These are phyloP conservation scores for Orchestes rusci DNA, from an alignment of 2,888 invertebrate species.

Conservation along the genomic window DNA sequence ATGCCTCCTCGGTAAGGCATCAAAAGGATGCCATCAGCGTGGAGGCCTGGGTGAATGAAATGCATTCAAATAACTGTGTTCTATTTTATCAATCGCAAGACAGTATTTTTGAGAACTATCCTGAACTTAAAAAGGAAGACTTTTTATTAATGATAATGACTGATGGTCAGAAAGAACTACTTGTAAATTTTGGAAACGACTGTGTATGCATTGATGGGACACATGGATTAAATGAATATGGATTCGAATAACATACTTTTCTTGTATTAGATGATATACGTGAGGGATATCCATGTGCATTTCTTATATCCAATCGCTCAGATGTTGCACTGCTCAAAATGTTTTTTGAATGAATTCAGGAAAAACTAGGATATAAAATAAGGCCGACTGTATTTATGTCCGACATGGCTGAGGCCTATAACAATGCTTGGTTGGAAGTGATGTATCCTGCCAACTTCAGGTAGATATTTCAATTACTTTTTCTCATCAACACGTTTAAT, in stretches of 20 bases:
- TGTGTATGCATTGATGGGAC: too few relatives aligned
- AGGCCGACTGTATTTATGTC: neutral
- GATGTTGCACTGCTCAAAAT: neutral
- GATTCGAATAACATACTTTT: too few relatives aligned
- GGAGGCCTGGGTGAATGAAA: too few relatives aligned
- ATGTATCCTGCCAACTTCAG: neutral
- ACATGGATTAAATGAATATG: too few relatives aligned
- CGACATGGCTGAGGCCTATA: neutral
- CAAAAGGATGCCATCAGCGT: conserved; percentile 1
- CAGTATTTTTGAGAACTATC: conserved; percentile 8
- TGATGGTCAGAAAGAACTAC: too few relatives aligned
- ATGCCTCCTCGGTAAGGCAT: conserved; percentile 13
- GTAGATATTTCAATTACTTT: too few relatives aligned
- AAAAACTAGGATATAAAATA: neutral
- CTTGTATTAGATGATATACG: too few relatives aligned
- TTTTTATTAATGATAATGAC: too few relatives aligned
- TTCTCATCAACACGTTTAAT: too few relatives aligned
- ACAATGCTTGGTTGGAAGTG: neutral
- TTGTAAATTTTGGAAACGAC: too few relatives aligned
- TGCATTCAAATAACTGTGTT: neutral
- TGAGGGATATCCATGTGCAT: too few relatives aligned
- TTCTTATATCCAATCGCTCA: neutral
- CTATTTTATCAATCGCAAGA: neutral
- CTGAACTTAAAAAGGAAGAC: conserved; percentile 26
- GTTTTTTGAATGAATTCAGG: neutral